phyloP scores from a whole-genome alignment of 2,888 invertebrate species.

The Halocaridina rubra region DNA sequence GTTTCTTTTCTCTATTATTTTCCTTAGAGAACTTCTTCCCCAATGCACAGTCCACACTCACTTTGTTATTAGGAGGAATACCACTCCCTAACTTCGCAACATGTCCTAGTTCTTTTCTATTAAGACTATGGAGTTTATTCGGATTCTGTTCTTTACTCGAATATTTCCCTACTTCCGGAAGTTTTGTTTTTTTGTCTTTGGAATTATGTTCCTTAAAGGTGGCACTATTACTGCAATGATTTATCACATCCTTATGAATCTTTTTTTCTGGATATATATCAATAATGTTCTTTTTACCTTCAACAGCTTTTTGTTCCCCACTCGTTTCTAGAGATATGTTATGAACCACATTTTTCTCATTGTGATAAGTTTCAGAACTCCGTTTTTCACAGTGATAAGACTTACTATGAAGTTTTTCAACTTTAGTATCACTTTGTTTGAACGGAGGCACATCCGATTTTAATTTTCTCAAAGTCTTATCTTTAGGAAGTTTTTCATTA shows the following conservation, averaged over 20 bases:
- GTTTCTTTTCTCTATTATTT: not conserved
- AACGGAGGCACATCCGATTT: not conserved
- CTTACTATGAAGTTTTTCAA: not conserved
- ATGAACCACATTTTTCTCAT: no score
- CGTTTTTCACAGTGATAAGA: not conserved
- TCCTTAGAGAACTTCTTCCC: constrained; percentile 25
- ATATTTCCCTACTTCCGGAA: not conserved
- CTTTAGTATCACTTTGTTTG: not conserved
- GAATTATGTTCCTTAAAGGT: not conserved
- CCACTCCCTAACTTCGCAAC: not conserved
- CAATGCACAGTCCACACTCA: not conserved
- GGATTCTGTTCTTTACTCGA: not conserved
- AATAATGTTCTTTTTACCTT: not conserved
- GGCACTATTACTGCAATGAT: not conserved
- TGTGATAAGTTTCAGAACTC: no score
- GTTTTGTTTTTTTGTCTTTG: not conserved
- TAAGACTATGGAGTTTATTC: no score
- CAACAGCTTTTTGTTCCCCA: not conserved
- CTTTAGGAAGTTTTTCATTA: constrained; percentile 2
- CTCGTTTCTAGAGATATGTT: not conserved
- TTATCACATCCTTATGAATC: not conserved
- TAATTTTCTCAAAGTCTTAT: not conserved
- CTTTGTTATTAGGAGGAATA: not conserved
- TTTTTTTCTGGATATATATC: not conserved
- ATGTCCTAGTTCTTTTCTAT: not conserved